Evolutionary conservation across 2,113 vertebrate species (phyloP).

Genomic region (Vicugna pacos): DNA sequence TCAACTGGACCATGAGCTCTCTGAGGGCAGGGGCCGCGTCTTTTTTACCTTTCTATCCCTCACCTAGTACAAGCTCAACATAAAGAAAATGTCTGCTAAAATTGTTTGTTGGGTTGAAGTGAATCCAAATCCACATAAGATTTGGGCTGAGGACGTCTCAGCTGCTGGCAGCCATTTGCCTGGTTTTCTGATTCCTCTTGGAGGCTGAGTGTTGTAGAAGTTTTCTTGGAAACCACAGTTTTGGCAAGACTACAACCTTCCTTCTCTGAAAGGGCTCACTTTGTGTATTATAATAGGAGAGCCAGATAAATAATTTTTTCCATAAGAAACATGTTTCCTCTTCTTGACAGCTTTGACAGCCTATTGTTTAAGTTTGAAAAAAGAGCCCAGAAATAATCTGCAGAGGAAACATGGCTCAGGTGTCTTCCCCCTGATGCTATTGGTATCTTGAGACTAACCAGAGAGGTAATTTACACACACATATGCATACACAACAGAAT

Average conservation of each 20-base stretch:
- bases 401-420: slow-evolving; percentile 74
- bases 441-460: slow-evolving; percentile 68
- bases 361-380: slow-evolving; percentile 77
- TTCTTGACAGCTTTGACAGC: slow-evolving; percentile 78
- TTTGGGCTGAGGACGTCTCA: not conserved
- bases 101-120: not conserved
- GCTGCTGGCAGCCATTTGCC: not conserved
- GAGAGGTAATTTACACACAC: slow-evolving; percentile 71
- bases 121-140: not conserved
- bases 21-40: not conserved
- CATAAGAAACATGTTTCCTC: slow-evolving; percentile 75
- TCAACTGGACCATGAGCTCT: not conserved
- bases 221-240: not conserved
- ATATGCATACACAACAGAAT: slow-evolving; percentile 64
- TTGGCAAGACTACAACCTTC: slow-evolving; percentile 53
- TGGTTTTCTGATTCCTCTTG: not conserved
- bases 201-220: not conserved
- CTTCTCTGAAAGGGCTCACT: slow-evolving; percentile 54
- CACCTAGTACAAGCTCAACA: not conserved
- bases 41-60: slow-evolving; percentile 27
- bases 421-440: slow-evolving; percentile 75
- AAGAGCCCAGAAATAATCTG: slow-evolving; percentile 78
- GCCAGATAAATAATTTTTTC: slow-evolving; percentile 73
- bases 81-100: not conserved
- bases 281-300: slow-evolving; percentile 65